These are phyloP conservation scores for Eupeodes latifasciatus DNA, from an alignment of 2,888 invertebrate genomes.

Conservation along the genomic window DNA sequence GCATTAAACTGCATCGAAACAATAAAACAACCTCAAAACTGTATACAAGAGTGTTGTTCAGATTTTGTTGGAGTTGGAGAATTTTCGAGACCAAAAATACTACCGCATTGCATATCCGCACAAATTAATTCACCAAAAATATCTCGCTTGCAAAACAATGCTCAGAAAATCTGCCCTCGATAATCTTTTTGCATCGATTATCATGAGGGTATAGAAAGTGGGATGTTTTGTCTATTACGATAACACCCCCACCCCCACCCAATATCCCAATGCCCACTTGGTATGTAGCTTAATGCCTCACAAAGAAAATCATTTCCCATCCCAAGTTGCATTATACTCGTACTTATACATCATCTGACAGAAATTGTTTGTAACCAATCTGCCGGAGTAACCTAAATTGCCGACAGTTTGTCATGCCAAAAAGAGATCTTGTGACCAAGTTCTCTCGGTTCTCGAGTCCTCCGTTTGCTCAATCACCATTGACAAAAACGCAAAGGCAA, in stretches of 20 bases:
- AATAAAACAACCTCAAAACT: constrained; percentile 50
- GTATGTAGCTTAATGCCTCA: background rate
- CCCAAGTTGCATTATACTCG: constrained; percentile 37
- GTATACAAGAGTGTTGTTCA: constrained; percentile 38
- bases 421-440: constrained; percentile 53
- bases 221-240: constrained; percentile 37
- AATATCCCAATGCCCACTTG: background rate
- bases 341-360: constrained; percentile 54
- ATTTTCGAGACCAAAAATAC: constrained; percentile 37
- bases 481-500: constrained; percentile 68
- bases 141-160: constrained; percentile 65
- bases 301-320: background rate
- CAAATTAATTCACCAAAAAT: constrained; percentile 71
- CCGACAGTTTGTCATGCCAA: constrained; percentile 73
- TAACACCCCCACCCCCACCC: background rate
- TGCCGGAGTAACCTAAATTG: constrained; percentile 69
- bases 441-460: background rate
- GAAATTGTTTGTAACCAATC: constrained; percentile 69
- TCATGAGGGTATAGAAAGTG: constrained; percentile 30
- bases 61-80: constrained; percentile 18
- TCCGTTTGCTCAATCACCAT: constrained; percentile 64
- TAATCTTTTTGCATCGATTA: constrained; percentile 69
- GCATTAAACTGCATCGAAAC: constrained; percentile 62
- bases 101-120: constrained; percentile 73
- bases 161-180: constrained; percentile 50